Evolutionary conservation across 2,888 invertebrate species (phyloP).

Genomic region (Ichneumon xanthorius): DNA sequence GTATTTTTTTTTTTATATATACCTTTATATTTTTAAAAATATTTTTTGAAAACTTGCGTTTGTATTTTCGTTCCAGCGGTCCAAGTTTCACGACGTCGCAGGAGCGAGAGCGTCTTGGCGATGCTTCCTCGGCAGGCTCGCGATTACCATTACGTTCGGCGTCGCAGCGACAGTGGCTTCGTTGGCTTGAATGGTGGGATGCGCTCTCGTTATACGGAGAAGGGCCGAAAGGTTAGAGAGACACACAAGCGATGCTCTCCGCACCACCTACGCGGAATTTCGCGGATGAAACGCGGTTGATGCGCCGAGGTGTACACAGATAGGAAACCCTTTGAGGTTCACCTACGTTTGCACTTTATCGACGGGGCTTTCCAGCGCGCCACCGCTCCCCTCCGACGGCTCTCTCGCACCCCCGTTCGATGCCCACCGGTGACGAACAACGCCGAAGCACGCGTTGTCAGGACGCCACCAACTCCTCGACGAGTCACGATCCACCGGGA

Average conservation of each 20-base stretch:
- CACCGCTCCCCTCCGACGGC: constrained; percentile 9
- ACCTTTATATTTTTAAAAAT: too few relatives aligned
- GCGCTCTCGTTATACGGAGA: not conserved
- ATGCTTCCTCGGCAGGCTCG: constrained; percentile 46
- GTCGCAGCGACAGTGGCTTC: constrained; percentile 49
- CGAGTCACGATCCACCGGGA: not conserved
- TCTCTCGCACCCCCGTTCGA: constrained; percentile 15
- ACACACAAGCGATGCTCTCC: constrained; percentile 49
- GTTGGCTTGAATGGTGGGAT: constrained; percentile 40
- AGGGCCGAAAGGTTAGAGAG: constrained; percentile 23
- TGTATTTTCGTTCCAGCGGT: too few relatives aligned
- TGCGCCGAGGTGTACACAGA: not conserved
- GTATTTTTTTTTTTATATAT: too few relatives aligned
- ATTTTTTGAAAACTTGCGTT: too few relatives aligned
- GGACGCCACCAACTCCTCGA: constrained; percentile 35
- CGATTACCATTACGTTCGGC: constrained; percentile 55
- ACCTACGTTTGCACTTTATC: constrained; percentile 63
- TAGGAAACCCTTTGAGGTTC: constrained; percentile 17
- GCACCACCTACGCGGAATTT: constrained; percentile 47
- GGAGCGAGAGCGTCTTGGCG: constrained; percentile 38
- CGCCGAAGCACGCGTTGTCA: constrained; percentile 46
- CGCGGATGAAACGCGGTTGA: constrained; percentile 6
- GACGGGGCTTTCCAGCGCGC: constrained; percentile 32
- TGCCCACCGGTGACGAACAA: constrained; percentile 55
- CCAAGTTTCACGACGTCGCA: constrained; percentile 23